These are phyloP conservation scores for Nothura maculosa DNA, from an alignment of 2,797 vertebrate species.

Conservation along the genomic window DNA sequence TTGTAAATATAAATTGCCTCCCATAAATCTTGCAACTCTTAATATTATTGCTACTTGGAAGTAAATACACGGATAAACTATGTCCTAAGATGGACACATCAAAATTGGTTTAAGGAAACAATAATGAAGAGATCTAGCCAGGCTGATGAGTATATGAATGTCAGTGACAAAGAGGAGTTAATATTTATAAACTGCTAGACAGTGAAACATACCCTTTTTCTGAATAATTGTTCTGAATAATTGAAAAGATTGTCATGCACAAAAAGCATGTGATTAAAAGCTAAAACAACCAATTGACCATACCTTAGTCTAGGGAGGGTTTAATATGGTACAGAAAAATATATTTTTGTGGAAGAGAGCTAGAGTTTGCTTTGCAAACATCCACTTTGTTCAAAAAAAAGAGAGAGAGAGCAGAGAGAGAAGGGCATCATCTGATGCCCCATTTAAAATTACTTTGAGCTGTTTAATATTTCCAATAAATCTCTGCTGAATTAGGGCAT, in stretches of 20 bases:
- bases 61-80: background rate
- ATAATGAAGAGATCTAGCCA: background rate
- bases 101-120: background rate
- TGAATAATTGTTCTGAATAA: background rate
- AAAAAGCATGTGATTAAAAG: rapidly evolving
- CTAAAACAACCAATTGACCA: background rate
- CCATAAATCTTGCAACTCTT: background rate
- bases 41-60: background rate
- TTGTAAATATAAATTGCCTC: background rate
- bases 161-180: background rate
- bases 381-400: background rate
- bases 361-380: background rate
- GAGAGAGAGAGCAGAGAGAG: background rate
- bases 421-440: background rate
- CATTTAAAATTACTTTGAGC: background rate
- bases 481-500: background rate
- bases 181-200: background rate
- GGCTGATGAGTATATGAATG: background rate
- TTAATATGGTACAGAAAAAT: background rate
- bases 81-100: background rate
- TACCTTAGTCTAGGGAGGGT: rapidly evolving
- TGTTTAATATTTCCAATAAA: background rate
- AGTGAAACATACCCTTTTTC: background rate
- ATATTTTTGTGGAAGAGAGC: rapidly evolving
- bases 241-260: background rate